Base-by-base conservation (phyloP, 2,113 vertebrate species). In the Scomber colias region DNA sequence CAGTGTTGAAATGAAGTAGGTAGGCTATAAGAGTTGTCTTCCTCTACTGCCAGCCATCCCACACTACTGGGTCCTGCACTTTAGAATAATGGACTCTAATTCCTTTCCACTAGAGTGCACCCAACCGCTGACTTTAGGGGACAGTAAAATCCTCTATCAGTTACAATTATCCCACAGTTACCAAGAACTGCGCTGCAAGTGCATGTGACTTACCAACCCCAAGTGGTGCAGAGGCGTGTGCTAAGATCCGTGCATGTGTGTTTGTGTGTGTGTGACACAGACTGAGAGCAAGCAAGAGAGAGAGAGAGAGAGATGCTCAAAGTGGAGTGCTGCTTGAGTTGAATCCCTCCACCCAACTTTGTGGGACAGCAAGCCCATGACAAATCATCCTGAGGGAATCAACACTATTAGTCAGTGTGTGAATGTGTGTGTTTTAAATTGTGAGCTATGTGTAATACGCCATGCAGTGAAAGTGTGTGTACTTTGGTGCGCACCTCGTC, bases 11-110 rank as follows among this genome's bases (percentile, higher is more conserved):
- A 31, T 71, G 45, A 80, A 77, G 67, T 61, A 71, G 75, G 44
- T 49, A 27, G 24, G 35, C 19, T 11, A 48, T 45, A 80, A 60
- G 51, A 85, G 54, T 72, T 61, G 57, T 60, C 73, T 51, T 49
- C 49, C 49, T 75, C 61, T 21, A 21, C 53, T 54, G 69, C 63
- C 11, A 57, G 67, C 69, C 73, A 17, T 63, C 53, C 64, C 24
- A 35, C 45, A 75, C 62, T 84, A 57, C 62, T 79, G 82, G 75
- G 75, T 67, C 70, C 71, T 69, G 57, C 82, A 72, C 85, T 83
- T 40, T 61, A 71, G 83, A 92, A 88, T 92, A 90, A 92, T 92
- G 90, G 86, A 90, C 80, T 90, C 79, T 91, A 89, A 92, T 92
- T 91, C 75, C 73, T 91, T 91, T 90, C 90, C 89, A 90, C 87